These are phyloP conservation scores for Morpho deidamia DNA, from an alignment of 2,888 invertebrate genomes.

Conservation along the genomic window DNA sequence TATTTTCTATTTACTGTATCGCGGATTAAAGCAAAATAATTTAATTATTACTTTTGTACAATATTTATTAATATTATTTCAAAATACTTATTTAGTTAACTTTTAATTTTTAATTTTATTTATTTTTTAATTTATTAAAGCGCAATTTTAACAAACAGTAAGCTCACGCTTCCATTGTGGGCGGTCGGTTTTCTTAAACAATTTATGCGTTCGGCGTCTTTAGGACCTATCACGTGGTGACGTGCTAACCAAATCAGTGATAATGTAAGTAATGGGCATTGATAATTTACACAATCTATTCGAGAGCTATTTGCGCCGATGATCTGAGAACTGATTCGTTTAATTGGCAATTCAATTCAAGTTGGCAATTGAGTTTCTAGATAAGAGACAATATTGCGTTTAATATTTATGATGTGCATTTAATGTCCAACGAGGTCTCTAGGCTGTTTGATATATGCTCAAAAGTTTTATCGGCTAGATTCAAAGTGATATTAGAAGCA, in stretches of 20 bases:
- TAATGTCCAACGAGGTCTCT: constrained; percentile 6
- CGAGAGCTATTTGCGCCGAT: constrained; percentile 55
- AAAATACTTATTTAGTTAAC: not conserved
- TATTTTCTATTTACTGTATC: no score
- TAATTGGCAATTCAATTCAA: constrained; percentile 48
- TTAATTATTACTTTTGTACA: no score
- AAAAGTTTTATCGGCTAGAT: not conserved
- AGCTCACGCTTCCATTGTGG: constrained; percentile 37
- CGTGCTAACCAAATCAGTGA: constrained; percentile 59
- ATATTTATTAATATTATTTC: not conserved
- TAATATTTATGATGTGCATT: constrained; percentile 17
- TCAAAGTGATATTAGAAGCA: no score
- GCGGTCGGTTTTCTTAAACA: constrained; percentile 63
- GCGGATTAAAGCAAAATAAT: no score
- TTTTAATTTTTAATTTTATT: no score
- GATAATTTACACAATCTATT: constrained; percentile 50
- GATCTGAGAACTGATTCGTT: constrained; percentile 50
- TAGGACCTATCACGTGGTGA: constrained; percentile 37
- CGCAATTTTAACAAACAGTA: constrained; percentile 36
- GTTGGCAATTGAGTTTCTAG: constrained; percentile 25
- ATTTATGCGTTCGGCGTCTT: constrained; percentile 66
- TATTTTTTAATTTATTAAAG: constrained; percentile 3
- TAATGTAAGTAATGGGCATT: constrained; percentile 54
- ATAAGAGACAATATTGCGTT: constrained; percentile 19
- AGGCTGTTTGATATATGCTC: constrained; percentile 3